Conservation (phyloP, 1,140 invertebrate genomes). For the Lysiphlebus fabarum region DNA sequence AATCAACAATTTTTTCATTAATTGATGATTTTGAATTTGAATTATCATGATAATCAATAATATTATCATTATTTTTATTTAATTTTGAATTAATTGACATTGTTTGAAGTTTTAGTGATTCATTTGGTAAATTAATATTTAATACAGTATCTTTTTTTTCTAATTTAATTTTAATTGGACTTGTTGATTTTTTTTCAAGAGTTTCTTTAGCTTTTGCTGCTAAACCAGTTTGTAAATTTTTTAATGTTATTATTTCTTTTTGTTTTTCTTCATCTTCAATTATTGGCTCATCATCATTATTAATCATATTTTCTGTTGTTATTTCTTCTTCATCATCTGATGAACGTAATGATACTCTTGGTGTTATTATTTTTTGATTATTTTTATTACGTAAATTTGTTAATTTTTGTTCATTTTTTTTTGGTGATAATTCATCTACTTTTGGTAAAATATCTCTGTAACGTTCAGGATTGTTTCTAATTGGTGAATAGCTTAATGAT, state of each 20-base stretch:
- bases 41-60: no score
- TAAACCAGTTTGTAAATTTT: constrained; percentile 61
- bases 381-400: constrained; percentile 19
- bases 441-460: constrained; percentile 60
- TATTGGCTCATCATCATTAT: constrained; percentile 55
- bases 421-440: constrained; percentile 26
- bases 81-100: no score
- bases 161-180: constrained; percentile 40
- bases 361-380: constrained; percentile 49
- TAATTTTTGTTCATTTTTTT: constrained; percentile 23
- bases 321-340: constrained; percentile 57
- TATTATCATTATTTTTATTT: no score
- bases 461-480: constrained; percentile 61
- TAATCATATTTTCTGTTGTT: no score
- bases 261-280: constrained; percentile 52
- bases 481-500: constrained; percentile 65
- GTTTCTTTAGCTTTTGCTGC: constrained; percentile 62
- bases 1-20: constrained; percentile 13
- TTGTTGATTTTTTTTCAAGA: constrained; percentile 45
- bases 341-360: constrained; percentile 60
- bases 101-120: constrained; percentile 28
- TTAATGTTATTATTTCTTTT: constrained; percentile 62
- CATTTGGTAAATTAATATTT: constrained; percentile 40
- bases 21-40: constrained; percentile 8
- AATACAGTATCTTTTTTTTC: constrained; percentile 37